Evolutionary conservation across 2,113 vertebrate species (phyloP).

Genomic region (Alethe diademata): DNA sequence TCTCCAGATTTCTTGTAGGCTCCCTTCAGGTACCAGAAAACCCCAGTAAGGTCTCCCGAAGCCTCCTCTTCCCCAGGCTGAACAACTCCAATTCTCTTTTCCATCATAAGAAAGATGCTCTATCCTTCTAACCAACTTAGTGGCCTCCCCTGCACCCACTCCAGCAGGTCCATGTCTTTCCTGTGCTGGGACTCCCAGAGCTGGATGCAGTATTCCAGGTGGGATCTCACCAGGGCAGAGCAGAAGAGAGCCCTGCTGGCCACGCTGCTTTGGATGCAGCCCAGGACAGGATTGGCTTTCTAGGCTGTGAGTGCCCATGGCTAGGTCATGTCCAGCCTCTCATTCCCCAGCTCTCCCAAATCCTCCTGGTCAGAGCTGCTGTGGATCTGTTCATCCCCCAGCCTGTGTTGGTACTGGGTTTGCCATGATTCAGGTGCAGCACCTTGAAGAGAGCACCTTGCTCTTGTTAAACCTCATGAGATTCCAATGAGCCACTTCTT

Average conservation of each 20-base stretch:
- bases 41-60: background rate
- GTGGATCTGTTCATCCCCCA: background rate
- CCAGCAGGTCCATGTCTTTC: fast-evolving
- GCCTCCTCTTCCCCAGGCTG: background rate
- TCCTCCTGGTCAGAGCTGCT: background rate
- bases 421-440: fast-evolving
- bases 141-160: background rate
- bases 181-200: fast-evolving
- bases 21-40: background rate
- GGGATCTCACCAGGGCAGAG: background rate
- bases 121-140: background rate
- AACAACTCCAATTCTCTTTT: background rate
- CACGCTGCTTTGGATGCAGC: background rate
- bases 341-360: fast-evolving
- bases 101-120: background rate
- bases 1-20: background rate
- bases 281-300: background rate
- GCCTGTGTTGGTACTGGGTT: fast-evolving
- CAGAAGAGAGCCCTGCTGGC: background rate
- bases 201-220: background rate
- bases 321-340: background rate
- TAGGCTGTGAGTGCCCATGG: fast-evolving
- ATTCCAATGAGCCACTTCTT: background rate
- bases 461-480: background rate
- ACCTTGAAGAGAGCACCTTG: background rate